These are phyloP conservation scores for Apis florea DNA, from an alignment of 1,140 invertebrate species.

Conservation along the genomic window DNA sequence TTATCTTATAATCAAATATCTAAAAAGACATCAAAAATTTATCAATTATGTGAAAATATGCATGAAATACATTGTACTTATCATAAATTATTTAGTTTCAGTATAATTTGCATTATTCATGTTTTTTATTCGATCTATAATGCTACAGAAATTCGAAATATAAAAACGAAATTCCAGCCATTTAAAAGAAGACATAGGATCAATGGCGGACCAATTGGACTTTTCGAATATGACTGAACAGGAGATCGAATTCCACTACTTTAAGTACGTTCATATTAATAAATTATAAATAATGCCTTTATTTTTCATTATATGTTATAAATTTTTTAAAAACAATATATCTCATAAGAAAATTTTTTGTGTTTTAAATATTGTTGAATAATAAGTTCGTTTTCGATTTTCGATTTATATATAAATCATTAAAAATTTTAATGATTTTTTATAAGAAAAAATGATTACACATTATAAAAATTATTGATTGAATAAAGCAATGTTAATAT, in stretches of 20 bases:
- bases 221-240: slow-evolving; percentile 85
- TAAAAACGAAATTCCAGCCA: slow-evolving; percentile 80
- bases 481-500: no score
- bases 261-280: slow-evolving; percentile 79
- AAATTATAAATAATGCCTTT: background rate
- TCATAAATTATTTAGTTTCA: background rate
- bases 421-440: no score
- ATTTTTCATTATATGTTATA: background rate
- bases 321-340: background rate
- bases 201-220: slow-evolving; percentile 80
- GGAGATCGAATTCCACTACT: slow-evolving; percentile 87
- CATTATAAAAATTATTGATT: no score
- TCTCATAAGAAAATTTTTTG: background rate
- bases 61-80: background rate
- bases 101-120: background rate
- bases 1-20: no score
- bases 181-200: slow-evolving; percentile 87
- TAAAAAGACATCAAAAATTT: no score
- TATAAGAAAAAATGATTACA: no score
- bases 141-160: slow-evolving; percentile 40
- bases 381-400: background rate
- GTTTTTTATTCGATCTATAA: slow-evolving; percentile 2
- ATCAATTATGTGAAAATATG: no score
- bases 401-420: no score
- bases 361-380: background rate